These are phyloP conservation scores for Podarcis muralis DNA, from an alignment of 2,113 vertebrate genomes.

Conservation along the genomic window DNA sequence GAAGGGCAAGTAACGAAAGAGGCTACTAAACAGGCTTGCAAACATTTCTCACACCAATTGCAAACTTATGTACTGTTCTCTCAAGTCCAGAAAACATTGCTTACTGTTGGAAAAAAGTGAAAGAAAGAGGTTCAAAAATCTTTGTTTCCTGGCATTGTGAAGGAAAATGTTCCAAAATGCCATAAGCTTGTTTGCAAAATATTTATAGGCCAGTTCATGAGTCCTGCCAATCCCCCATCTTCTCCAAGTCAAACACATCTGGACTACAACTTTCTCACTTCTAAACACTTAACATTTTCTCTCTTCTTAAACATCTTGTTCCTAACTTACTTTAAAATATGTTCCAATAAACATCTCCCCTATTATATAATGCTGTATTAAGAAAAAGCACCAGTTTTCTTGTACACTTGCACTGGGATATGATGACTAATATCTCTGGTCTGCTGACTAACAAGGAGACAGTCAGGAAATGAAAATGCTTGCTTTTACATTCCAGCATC, in stretches of 20 bases:
- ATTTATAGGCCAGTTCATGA: not conserved
- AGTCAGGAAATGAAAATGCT: conserved; percentile 33
- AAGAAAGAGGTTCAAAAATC: rapidly evolving
- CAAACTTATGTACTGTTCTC: not conserved
- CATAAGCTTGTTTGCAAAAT: conserved; percentile 9
- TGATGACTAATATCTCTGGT: conserved; percentile 28
- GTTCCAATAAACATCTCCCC: conserved; percentile 17
- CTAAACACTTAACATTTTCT: not conserved
- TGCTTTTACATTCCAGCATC: conserved; percentile 38
- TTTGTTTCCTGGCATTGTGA: not conserved
- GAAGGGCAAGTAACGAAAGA: conserved; percentile 14
- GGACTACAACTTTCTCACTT: not conserved
- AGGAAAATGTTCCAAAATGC: conserved; percentile 19
- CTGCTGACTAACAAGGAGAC: conserved; percentile 58
- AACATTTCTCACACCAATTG: not conserved
- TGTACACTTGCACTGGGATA: not conserved
- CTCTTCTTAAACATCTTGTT: conserved; percentile 3
- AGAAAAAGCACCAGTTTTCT: not conserved
- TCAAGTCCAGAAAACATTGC: not conserved
- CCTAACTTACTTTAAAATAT: conserved; percentile 1
- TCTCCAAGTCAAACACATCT: conserved; percentile 14
- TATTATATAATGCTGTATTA: not conserved
- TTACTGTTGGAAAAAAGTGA: not conserved
- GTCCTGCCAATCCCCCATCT: not conserved
- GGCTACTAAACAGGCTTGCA: not conserved